Conservation (phyloP, 92 coral and sea anemone species). For the Hydrozoanthus gracilis region DNA sequence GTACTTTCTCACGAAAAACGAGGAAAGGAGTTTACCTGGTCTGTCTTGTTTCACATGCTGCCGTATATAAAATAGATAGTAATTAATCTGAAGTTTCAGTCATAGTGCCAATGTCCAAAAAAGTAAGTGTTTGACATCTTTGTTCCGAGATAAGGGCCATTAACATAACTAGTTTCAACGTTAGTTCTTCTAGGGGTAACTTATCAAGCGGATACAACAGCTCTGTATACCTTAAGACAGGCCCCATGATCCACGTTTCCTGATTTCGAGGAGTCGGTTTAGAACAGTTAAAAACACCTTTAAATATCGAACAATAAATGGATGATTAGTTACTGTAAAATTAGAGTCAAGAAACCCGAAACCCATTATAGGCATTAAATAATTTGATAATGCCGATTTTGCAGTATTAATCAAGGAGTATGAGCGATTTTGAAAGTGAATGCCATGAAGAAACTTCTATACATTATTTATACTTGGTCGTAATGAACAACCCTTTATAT, state of each 20-base stretch:
- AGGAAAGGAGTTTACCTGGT: conserved; percentile 41
- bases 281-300: conserved; percentile 61
- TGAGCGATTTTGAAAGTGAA: neutral
- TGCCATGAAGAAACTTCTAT: conserved; percentile 29
- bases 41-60: conserved; percentile 54
- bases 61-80: conserved; percentile 32
- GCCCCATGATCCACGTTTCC: conserved; percentile 52
- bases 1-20: conserved; percentile 50
- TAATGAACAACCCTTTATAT: no score
- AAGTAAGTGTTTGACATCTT: conserved; percentile 56
- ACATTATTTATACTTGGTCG: conserved; percentile 50
- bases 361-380: conserved; percentile 25
- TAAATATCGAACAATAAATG: conserved; percentile 50
- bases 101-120: conserved; percentile 41
- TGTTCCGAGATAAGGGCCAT: conserved; percentile 34
- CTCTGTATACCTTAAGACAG: conserved; percentile 30
- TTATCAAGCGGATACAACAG: neutral
- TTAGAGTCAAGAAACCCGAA: no score
- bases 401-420: conserved; percentile 51
- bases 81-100: conserved; percentile 20
- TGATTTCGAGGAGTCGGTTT: conserved; percentile 37
- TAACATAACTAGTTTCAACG: conserved; percentile 46
- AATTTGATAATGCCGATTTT: conserved; percentile 55
- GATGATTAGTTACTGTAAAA: conserved; percentile 52
- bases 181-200: conserved; percentile 32